These are phyloP conservation scores for Saccostrea echinata DNA, from an alignment of 1,140 invertebrate genomes.

Conservation along the genomic window DNA sequence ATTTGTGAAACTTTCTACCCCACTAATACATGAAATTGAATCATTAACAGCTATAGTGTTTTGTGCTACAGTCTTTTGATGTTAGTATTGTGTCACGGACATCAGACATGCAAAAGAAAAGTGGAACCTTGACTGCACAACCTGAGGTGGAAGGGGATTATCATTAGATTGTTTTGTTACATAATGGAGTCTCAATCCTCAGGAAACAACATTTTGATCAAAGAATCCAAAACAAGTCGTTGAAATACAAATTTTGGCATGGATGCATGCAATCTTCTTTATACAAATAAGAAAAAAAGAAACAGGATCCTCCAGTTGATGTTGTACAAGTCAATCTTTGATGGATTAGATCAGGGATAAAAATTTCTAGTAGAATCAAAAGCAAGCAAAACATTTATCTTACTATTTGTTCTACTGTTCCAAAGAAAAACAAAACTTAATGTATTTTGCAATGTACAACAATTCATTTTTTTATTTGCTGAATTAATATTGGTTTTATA, in stretches of 20 bases:
- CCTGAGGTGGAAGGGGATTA: background rate
- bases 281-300: background rate
- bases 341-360: background rate
- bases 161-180: background rate
- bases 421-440: background rate
- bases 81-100: constrained; percentile 4
- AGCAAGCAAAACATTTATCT: background rate
- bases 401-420: background rate
- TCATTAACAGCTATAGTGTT: constrained; percentile 14
- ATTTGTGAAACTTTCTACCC: constrained; percentile 23
- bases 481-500: background rate
- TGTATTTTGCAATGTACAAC: background rate
- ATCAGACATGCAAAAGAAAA: constrained; percentile 1
- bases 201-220: background rate
- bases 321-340: background rate
- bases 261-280: background rate
- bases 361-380: background rate
- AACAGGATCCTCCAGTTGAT: background rate
- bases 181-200: background rate
- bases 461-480: background rate
- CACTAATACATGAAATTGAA: background rate
- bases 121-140: background rate
- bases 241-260: constrained; percentile 9
- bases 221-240: background rate
- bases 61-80: constrained; percentile 5